Base-by-base conservation (phyloP, 1,140 invertebrate species). In the Portunus trituberculatus region DNA sequence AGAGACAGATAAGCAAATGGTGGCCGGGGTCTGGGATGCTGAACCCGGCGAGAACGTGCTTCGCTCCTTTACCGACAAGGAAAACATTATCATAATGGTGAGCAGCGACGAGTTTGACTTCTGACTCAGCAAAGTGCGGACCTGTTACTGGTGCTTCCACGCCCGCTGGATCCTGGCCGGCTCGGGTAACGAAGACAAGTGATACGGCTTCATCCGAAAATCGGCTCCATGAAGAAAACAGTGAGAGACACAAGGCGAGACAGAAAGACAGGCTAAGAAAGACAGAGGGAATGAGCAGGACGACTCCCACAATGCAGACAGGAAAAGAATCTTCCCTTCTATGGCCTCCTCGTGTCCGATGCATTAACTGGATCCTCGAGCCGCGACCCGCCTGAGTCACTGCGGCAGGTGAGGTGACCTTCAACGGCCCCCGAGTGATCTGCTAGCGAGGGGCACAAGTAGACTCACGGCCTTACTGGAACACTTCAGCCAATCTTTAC, bases 51-150 rank as follows among this genome's bases (percentile, higher is more conserved):
- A 76, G n/a, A n/a, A 25, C n/a, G 67, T 76, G 67, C 67, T n/a
- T 76, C 25, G 67, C 67, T 76, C 67, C 67, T 76, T 76, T n/a
- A 76, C 67, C 67, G 67, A 76, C 67, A 76, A 76, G 67, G 67
- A 76, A 76, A 76, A 76, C 67, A 76, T 76, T 76, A 76, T 76
- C 67, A 76, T 76, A 76, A 76, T 76, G 67, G 67, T n/a, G 67
- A 76, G 67, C 67, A 76, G 20, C 67, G 67, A 76, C 67, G 67
- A 76, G 20, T 76, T 76, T 76, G 67, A 76, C 67, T 76, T 76
- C 67, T 76, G 67, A 76, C 67, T 76, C 67, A 76, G 67, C 67
- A 76, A 76, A 76, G 67, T n/a, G 67, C 67, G 8, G 67, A 76
- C 67, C 67, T 76, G 67, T 76, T 76, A 76, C 67, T 76, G 16